phyloP scores from a whole-genome alignment of 2,888 invertebrate species.

The Hypercompe scribonia region DNA sequence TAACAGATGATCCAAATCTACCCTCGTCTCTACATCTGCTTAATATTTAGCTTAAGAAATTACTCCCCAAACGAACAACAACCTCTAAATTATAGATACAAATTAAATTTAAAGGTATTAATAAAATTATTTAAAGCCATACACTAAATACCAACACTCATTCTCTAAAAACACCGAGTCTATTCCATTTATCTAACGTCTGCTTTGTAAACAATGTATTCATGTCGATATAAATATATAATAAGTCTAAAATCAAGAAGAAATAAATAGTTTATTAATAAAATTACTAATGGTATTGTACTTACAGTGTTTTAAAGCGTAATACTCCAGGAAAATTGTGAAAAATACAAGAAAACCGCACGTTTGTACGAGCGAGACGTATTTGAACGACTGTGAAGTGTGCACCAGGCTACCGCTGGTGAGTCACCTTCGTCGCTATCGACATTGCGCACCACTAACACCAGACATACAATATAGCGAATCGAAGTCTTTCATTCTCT shows the following conservation, averaged over 20 bases:
- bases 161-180: not conserved
- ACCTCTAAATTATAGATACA: not conserved
- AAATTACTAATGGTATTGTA: conserved; percentile 18
- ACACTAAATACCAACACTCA: not conserved
- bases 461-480: conserved; percentile 32
- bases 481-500: conserved; percentile 24
- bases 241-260: not conserved
- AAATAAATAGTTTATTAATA: not conserved
- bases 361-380: conserved; percentile 58
- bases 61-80: not conserved
- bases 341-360: conserved; percentile 53
- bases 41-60: not conserved
- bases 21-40: not conserved
- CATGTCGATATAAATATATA: not conserved
- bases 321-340: conserved; percentile 20
- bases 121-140: not conserved
- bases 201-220: not conserved
- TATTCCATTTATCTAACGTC: not conserved
- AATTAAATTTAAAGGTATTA: not conserved
- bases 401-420: conserved; percentile 44
- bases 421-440: conserved; percentile 57
- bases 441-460: conserved; percentile 45
- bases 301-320: conserved; percentile 46
- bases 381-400: conserved; percentile 58
- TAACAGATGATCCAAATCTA: not conserved